Conservation (phyloP, 2,888 invertebrate species). For the Cancer borealis region DNA sequence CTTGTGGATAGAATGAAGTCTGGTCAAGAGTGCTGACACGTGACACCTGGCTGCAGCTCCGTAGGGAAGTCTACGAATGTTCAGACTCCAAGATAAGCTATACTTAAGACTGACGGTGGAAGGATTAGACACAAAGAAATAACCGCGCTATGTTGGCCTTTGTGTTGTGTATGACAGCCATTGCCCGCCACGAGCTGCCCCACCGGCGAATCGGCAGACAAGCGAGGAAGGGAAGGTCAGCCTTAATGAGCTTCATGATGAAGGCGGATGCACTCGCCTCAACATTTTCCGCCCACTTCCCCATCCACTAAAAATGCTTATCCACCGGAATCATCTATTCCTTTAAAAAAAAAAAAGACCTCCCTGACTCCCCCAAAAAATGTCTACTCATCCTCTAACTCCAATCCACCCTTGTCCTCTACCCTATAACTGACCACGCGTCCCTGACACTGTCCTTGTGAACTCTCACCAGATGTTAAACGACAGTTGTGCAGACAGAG, state of each 20-base stretch:
- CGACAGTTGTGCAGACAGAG: conserved; percentile 36
- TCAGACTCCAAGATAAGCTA: background rate
- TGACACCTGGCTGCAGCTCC: background rate
- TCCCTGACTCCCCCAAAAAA: background rate
- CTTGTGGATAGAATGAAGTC: background rate
- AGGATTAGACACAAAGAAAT: background rate
- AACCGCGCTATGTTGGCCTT: background rate
- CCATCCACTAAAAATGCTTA: background rate
- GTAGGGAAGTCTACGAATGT: background rate
- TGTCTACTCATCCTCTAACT: background rate
- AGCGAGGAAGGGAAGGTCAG: background rate
- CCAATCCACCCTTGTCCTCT: conserved; percentile 18
- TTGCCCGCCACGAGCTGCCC: background rate
- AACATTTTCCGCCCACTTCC: background rate
- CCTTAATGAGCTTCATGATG: conserved; percentile 1
- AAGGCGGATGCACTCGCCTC: background rate
- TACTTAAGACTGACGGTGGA: background rate
- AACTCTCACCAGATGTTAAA: conserved; percentile 30
- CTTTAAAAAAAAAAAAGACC: background rate
- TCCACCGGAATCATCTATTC: background rate
- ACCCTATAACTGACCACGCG: background rate
- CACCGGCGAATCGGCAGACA: background rate
- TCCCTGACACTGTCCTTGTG: conserved; percentile 46
- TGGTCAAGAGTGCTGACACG: background rate
- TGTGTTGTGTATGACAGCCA: background rate